Conservation (phyloP, 1,140 invertebrate species). For the Diabrotica undecimpunctata region DNA sequence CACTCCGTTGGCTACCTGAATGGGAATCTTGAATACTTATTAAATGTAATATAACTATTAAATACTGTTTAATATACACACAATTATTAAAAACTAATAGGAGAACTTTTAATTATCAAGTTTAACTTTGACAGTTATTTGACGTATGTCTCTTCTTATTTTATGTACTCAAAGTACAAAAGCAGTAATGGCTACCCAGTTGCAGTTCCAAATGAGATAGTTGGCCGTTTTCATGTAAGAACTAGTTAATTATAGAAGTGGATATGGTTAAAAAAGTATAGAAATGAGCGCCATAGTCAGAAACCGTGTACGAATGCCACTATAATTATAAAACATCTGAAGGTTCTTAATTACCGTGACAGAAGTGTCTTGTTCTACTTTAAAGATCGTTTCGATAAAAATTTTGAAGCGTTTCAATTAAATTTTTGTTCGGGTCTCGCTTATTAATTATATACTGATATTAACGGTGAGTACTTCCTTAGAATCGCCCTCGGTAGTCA, state of each 20-base stretch:
- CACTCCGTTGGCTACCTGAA: no score
- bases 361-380: constrained; percentile 33
- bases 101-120: no score
- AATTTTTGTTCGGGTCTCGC: constrained; percentile 10
- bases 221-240: constrained; percentile 11
- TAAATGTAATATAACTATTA: no score
- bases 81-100: no score
- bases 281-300: constrained; percentile 23
- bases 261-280: constrained; percentile 29
- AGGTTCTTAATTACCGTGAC: constrained; percentile 30
- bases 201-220: constrained; percentile 3
- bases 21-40: no score
- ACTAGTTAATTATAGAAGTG: constrained; percentile 28
- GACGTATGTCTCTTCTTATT: no score
- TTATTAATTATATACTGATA: constrained; percentile 11
- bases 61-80: no score
- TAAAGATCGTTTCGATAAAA: constrained; percentile 25
- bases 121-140: no score
- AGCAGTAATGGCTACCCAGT: background rate
- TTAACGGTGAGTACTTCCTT: constrained; percentile 7
- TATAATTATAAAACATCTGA: constrained; percentile 31
- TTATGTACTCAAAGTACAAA: no score
- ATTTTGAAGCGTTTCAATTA: constrained; percentile 20
- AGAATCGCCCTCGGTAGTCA: background rate
- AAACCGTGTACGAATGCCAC: constrained; percentile 29